phyloP scores from a whole-genome alignment of 2,888 invertebrate genomes.

The Epistrophe grossulariae region DNA sequence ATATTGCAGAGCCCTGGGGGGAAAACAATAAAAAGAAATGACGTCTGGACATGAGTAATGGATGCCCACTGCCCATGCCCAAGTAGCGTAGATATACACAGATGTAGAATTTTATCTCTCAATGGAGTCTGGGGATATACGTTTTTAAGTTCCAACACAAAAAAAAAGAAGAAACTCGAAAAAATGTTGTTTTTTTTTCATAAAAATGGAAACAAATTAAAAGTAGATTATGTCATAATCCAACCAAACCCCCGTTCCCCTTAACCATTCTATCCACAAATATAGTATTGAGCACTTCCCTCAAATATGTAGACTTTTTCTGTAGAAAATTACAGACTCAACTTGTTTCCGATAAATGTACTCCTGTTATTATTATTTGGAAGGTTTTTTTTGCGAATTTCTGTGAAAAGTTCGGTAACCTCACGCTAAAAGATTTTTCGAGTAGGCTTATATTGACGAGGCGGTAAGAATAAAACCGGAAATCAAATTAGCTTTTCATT shows the following conservation, averaged over 20 bases:
- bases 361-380: not conserved
- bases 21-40: constrained; percentile 44
- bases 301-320: not conserved
- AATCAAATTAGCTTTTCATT: constrained; percentile 39
- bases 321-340: not conserved
- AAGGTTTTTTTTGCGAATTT: constrained; percentile 10
- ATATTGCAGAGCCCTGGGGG: constrained; percentile 9
- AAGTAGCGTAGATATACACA: not conserved
- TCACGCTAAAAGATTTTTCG: not conserved
- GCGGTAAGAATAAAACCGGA: constrained; percentile 21
- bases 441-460: constrained; percentile 27
- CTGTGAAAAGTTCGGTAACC: constrained; percentile 21
- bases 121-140: constrained; percentile 42
- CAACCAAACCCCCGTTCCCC: not conserved
- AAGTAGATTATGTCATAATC: constrained; percentile 73
- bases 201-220: constrained; percentile 70
- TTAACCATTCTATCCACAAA: not conserved
- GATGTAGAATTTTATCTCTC: constrained; percentile 46
- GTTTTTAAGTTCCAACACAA: not conserved
- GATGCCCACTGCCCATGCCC: constrained; percentile 1
- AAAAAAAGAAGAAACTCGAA: constrained; percentile 13
- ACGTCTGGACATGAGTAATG: constrained; percentile 70
- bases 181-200: constrained; percentile 36
- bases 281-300: not conserved
- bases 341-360: not conserved